Percentiles rank a stretch among this genome's conserved stretches.
Conservation (phyloP, 2,888 invertebrate species). For the Chorisops tibialis region DNA sequence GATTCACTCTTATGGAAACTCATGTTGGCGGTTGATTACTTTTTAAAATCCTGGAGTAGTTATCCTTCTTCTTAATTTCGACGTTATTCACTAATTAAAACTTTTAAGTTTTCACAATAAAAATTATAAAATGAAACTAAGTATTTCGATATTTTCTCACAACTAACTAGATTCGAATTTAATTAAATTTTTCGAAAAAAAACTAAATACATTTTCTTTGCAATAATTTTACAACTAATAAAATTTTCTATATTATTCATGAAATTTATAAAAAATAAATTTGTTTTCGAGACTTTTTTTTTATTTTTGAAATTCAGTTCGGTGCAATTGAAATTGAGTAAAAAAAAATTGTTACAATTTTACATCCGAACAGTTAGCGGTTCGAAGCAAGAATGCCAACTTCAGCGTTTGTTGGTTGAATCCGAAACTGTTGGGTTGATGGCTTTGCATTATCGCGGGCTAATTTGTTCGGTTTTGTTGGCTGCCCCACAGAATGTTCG, state of each 20-base stretch:
- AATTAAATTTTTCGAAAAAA: not conserved
- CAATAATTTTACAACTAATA: not conserved
- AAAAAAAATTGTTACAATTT: not conserved
- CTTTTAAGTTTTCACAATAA: not conserved
- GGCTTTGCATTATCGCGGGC: not conserved
- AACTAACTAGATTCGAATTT: not conserved
- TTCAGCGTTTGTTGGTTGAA: constrained; percentile 37
- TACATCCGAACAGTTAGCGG: constrained; percentile 50
- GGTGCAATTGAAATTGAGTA: not conserved
- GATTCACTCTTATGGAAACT: constrained; percentile 52
- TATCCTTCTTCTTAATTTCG: not conserved
- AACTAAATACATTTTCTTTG: not conserved
- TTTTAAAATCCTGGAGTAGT: not conserved
- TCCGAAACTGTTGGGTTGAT: not conserved
- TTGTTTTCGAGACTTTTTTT: not conserved
- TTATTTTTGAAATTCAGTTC: not conserved
- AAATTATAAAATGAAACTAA: not conserved
- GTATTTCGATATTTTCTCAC: not conserved
- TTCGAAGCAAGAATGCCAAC: constrained; percentile 53
- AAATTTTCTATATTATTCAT: not conserved
- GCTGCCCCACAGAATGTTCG: constrained; percentile 18
- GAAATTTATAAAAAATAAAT: constrained; percentile 1
- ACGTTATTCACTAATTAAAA: not conserved
- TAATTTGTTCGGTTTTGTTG: constrained; percentile 28
- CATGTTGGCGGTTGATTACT: constrained; percentile 38